Percentiles rank a stretch among this genome's conserved stretches.
phyloP scores from a whole-genome alignment of 2,113 vertebrate species.

The Paratilapia polleni region DNA sequence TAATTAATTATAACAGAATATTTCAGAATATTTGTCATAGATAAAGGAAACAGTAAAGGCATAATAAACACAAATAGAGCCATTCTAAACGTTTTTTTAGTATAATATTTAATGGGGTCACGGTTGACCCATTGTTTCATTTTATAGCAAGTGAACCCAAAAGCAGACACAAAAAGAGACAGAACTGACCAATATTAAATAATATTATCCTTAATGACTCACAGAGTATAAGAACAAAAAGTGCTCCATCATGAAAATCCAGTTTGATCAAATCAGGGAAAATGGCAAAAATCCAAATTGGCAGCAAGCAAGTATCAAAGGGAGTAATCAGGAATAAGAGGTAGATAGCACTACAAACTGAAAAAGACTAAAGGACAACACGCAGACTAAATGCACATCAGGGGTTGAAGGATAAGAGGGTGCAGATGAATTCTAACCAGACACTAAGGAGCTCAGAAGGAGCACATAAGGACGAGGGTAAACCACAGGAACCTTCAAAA shows the following conservation, averaged over 20 bases:
- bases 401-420: too few relatives aligned
- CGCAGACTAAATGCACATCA: too few relatives aligned
- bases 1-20: not conserved
- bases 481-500: not conserved
- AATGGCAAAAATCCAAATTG: too few relatives aligned
- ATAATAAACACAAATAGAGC: too few relatives aligned
- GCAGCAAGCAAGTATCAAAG: too few relatives aligned
- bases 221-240: not conserved
- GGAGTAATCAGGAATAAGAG: too few relatives aligned
- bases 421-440: too few relatives aligned
- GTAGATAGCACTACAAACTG: too few relatives aligned
- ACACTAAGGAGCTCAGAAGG: not conserved
- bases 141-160: not conserved
- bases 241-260: not conserved
- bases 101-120: not conserved
- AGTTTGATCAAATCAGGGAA: not conserved
- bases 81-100: not conserved
- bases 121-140: not conserved
- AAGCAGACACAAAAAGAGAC: not conserved
- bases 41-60: not conserved
- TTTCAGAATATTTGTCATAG: not conserved
- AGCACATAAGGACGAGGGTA: not conserved
- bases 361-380: too few relatives aligned
- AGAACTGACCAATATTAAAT: not conserved
- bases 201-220: not conserved